phyloP scores from a whole-genome alignment of 2,113 vertebrate genomes.

The Phrynocephalus versicolor region DNA sequence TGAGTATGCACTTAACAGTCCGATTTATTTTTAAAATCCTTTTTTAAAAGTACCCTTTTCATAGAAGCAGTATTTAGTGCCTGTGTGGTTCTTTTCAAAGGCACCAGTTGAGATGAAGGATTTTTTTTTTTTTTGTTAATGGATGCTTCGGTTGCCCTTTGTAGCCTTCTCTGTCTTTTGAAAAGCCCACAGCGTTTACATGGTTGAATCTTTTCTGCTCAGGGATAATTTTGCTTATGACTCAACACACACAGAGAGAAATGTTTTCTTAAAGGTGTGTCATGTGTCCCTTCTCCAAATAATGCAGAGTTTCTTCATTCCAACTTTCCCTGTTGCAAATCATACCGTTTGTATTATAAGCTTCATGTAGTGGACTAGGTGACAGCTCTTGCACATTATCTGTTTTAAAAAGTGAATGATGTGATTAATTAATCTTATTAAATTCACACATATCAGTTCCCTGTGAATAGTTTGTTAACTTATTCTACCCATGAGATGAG shows the following conservation, averaged over 20 bases:
- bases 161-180: neutral
- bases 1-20: neutral
- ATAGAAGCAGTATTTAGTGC: neutral
- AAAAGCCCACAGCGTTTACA: neutral
- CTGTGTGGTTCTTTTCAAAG: neutral
- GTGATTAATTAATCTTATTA: neutral
- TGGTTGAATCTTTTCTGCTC: neutral
- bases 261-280: neutral
- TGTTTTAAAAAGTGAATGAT: conserved; percentile 10
- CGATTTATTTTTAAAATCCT: neutral
- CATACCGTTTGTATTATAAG: fast-evolving
- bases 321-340: neutral
- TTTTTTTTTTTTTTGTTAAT: neutral
- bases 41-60: neutral
- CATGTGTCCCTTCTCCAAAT: fast-evolving
- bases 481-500: neutral
- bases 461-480: neutral
- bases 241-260: neutral
- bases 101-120: neutral
- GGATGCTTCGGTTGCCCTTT: neutral
- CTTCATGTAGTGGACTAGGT: neutral
- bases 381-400: neutral
- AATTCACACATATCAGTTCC: neutral
- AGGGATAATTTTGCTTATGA: neutral
- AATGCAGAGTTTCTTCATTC: neutral